Conservation (phyloP, 37 sponge, comb jelly and placozoan genomes). For the Diacarnus erythraeanus region DNA sequence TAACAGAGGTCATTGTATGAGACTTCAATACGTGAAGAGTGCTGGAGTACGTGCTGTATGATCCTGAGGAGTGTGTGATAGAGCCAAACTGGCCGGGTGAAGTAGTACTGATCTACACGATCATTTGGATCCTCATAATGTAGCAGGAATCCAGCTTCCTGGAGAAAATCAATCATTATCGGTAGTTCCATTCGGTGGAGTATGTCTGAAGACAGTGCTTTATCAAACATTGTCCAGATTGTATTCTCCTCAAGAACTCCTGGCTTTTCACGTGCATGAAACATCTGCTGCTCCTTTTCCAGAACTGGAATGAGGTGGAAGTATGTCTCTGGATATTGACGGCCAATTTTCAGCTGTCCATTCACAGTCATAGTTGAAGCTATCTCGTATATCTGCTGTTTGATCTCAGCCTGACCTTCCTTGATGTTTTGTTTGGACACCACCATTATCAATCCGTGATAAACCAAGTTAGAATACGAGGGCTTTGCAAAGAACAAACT, state of each 20-base stretch:
- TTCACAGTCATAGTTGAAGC: constrained; percentile 53
- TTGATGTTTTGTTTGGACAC: constrained; percentile 13
- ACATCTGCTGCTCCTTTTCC: constrained; percentile 37
- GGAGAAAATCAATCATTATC: constrained; percentile 60
- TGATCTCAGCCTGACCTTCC: constrained; percentile 49
- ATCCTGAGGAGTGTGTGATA: constrained; percentile 23
- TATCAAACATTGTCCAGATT: constrained; percentile 59
- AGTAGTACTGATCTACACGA: constrained; percentile 66
- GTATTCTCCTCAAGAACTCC: constrained; percentile 53
- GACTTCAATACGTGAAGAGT: constrained; percentile 4
- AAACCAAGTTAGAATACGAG: constrained; percentile 25
- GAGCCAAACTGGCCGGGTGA: constrained; percentile 69
- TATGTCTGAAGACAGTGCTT: constrained; percentile 38
- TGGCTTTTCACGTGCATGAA: constrained; percentile 9
- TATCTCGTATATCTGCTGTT: constrained; percentile 62
- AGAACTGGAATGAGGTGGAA: constrained; percentile 49
- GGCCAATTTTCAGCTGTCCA: constrained; percentile 20
- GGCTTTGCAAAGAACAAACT: constrained; percentile 27
- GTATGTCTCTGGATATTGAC: constrained; percentile 68
- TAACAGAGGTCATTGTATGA: constrained; percentile 32
- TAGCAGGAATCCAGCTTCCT: constrained; percentile 57
- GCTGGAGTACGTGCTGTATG: constrained; percentile 33
- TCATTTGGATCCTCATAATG: constrained; percentile 75
- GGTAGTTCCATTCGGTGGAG: constrained; percentile 72
- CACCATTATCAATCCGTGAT: constrained; percentile 49